Evolutionary conservation across 1,140 invertebrate genomes (phyloP), one percentile per base, ranked within the genome.

Genomic region (Musca domestica): DNA sequence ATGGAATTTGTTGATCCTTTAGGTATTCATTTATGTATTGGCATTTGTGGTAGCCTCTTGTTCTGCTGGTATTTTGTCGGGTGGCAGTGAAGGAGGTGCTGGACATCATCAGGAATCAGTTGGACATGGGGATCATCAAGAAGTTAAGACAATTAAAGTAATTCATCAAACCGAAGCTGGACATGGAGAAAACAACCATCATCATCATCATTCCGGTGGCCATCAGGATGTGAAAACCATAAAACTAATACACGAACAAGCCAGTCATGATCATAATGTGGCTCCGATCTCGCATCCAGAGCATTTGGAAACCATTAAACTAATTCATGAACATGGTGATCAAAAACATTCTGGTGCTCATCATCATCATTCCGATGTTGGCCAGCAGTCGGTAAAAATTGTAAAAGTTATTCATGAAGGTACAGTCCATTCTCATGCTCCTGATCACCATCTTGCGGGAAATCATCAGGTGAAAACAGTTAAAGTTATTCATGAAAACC

Each of bases 21-120:
- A 78, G 77, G 72, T 75, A 69, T 76, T 79, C 70, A 72, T 77
- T 54, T 79, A 73, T 72, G 23, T 79, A 65, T 73, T 79, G 65
- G 73, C 72, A 69, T 67, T 77, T 48, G 67, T 79, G 41, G 72
- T 74, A 64, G 75, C 77, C 69, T 74, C 74, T 68, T 64, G 73
- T 25, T 72, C 74, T 17, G 74, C 74, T 47, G 76, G 76, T 69
- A 72, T 76, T 25, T 71, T 78, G 65, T 69, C 9, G 67, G 75
- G 76, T 68, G 74, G 76, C 69, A 73, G 71, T 51, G 74, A 72
- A 63, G 76, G 74, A 49, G 68, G 73, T 23, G 69, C n/a, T n/a
- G 77, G 77, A 67, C 76, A 76, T 6, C 68, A 78, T 10, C 9
- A 66, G 12, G 67, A 70, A 22, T 49, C n/a, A n/a, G n/a, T n/a